phyloP scores from a whole-genome alignment of 2,797 vertebrate genomes.

The Hephaestus fuliginosus region DNA sequence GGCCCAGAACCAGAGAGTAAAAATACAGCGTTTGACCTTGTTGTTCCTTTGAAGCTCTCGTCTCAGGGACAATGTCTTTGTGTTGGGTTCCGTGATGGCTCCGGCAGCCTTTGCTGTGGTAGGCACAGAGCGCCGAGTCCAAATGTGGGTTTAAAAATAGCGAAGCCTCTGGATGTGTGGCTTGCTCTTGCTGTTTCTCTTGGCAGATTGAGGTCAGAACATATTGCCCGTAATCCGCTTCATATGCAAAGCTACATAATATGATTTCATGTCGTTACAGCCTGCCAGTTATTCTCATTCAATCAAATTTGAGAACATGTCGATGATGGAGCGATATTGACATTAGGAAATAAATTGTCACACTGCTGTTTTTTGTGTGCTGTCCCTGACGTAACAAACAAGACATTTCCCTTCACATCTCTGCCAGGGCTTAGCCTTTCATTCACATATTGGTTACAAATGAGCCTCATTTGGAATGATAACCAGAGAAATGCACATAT shows the following conservation, averaged over 20 bases:
- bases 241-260: conserved; percentile 70
- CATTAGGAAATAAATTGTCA: conserved; percentile 64
- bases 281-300: conserved; percentile 65
- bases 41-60: conserved; percentile 71
- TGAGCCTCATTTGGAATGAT: conserved; percentile 93
- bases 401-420: conserved; percentile 54
- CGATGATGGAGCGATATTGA: conserved; percentile 51
- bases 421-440: conserved; percentile 72
- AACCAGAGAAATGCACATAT: conserved; percentile 88
- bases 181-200: conserved; percentile 76
- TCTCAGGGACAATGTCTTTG: conserved; percentile 74
- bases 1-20: conserved; percentile 56
- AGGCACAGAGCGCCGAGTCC: conserved; percentile 56
- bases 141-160: conserved; percentile 82
- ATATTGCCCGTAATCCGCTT: conserved; percentile 75
- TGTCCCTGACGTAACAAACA: conserved; percentile 76
- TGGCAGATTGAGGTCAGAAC: conserved; percentile 74
- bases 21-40: conserved; percentile 80
- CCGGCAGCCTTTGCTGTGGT: conserved; percentile 79
- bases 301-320: conserved; percentile 53
- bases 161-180: conserved; percentile 75
- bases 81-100: conserved; percentile 66
- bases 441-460: conserved; percentile 87
- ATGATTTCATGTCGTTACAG: conserved; percentile 44
- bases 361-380: conserved; percentile 52